A percentile compares a stretch with the other conserved stretches of the same genome.
These are phyloP conservation scores for Melanotaenia pygmaea DNA, from an alignment of 2,797 vertebrate genomes.

Conservation along the genomic window DNA sequence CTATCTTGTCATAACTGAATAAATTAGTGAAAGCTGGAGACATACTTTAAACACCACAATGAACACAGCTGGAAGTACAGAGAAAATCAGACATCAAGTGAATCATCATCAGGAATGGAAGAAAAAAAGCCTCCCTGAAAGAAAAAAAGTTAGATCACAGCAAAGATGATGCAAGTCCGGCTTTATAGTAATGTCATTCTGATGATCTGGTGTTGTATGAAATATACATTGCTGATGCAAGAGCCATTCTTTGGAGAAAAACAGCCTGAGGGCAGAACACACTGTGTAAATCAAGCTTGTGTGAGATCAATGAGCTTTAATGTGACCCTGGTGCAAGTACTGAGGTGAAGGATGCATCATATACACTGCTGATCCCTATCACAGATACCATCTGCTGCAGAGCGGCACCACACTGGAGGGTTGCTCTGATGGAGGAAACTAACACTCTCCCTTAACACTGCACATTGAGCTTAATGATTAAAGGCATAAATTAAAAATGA, in stretches of 20 bases:
- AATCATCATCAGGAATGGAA: not conserved
- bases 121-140: not conserved
- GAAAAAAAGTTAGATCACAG: conserved; percentile 17
- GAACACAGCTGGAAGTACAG: not conserved
- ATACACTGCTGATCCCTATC: conserved; percentile 54
- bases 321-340: conserved; percentile 53
- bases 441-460: conserved; percentile 50
- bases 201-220: conserved; percentile 31
- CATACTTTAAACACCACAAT: not conserved
- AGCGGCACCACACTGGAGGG: conserved; percentile 55
- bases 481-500: conserved; percentile 57
- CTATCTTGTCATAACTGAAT: not conserved
- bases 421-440: conserved; percentile 53
- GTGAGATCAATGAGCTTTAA: conserved; percentile 57
- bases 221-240: conserved; percentile 41
- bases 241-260: conserved; percentile 13
- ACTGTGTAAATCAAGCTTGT: conserved; percentile 11
- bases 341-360: conserved; percentile 25
- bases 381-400: conserved; percentile 64
- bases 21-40: not conserved
- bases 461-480: conserved; percentile 57
- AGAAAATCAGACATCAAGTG: conserved; percentile 8
- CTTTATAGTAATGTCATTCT: conserved; percentile 36
- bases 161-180: conserved; percentile 35
- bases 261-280: conserved; percentile 17